Conservation (phyloP, 2,888 invertebrate genomes). For the Neoaliturus tenellus region DNA sequence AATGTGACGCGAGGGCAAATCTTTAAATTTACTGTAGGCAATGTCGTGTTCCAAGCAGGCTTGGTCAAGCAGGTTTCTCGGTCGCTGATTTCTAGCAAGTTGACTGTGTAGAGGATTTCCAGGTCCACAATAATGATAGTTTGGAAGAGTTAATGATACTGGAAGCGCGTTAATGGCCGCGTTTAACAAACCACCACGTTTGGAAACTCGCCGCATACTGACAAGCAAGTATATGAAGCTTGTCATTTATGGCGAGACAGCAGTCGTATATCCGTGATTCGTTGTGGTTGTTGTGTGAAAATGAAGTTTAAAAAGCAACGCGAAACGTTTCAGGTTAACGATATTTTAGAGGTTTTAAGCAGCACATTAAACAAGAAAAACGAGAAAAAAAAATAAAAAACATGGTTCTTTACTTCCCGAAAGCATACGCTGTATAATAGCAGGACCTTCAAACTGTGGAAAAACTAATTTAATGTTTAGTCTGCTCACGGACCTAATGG, state of each 20-base stretch:
- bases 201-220: background rate
- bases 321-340: background rate
- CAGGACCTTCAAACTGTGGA: background rate
- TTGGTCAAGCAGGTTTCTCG: conserved; percentile 68
- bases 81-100: conserved; percentile 69
- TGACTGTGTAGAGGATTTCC: conserved; percentile 66
- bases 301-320: background rate
- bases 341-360: background rate
- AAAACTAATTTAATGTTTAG: conserved; percentile 13
- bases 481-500: background rate
- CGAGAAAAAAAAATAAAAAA: background rate
- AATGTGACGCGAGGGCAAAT: conserved; percentile 54
- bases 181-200: background rate
- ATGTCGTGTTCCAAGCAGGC: conserved; percentile 70
- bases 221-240: background rate
- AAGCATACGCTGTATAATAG: conserved; percentile 59
- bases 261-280: too few species aligned
- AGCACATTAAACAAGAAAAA: background rate
- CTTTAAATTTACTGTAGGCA: conserved; percentile 65
- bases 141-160: background rate
- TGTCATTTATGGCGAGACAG: background rate
- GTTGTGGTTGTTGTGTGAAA: background rate
- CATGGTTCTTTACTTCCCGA: conserved; percentile 60
- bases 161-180: background rate
- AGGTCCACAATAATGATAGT: conserved; percentile 65